Evolutionary conservation across 2,113 vertebrate genomes (phyloP).

Genomic region (Neopipo cinnamomea): DNA sequence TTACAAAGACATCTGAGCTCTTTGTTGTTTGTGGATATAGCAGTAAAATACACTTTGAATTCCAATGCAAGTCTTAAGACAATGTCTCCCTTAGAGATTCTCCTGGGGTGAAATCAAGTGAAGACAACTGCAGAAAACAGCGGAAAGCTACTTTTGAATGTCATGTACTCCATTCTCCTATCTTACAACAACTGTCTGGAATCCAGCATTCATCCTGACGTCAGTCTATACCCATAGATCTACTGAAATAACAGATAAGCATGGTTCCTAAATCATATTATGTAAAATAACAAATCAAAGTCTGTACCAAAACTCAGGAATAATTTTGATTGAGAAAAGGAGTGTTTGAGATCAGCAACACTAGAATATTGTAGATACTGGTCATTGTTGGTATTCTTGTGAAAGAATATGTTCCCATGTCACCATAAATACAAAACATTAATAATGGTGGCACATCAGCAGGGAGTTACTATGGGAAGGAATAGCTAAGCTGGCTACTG

Average conservation of each 20-base stretch:
- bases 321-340: background rate
- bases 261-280: background rate
- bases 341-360: background rate
- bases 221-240: background rate
- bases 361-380: background rate
- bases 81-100: background rate
- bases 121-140: background rate
- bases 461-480: background rate
- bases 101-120: background rate
- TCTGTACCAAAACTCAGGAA: background rate
- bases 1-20: background rate
- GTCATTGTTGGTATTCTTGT: background rate
- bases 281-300: background rate
- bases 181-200: background rate
- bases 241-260: background rate
- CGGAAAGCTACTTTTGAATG: background rate
- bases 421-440: background rate
- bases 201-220: background rate
- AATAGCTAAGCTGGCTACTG: background rate
- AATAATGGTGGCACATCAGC: background rate
- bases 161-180: background rate
- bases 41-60: background rate
- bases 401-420: background rate
- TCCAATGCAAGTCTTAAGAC: background rate
- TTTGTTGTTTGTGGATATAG: background rate